phyloP scores from a whole-genome alignment of 2,797 vertebrate genomes.

The Catamblyrhynchus diadema region DNA sequence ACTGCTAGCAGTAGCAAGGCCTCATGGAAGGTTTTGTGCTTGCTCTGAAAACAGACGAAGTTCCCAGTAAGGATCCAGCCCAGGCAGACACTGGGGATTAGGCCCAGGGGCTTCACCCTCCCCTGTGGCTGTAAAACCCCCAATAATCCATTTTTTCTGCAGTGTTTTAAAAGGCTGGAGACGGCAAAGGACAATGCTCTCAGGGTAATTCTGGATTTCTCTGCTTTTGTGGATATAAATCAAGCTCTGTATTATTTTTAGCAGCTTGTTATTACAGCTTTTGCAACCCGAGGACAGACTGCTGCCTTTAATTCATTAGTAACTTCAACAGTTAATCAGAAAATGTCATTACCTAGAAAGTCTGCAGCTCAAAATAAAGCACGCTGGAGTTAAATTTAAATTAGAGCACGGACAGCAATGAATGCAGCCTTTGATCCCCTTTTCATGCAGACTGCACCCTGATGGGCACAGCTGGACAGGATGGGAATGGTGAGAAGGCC shows the following conservation, averaged over 20 bases:
- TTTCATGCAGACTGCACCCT: slow-evolving; percentile 60
- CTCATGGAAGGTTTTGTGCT: background rate
- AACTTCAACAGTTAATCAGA: slow-evolving; percentile 60
- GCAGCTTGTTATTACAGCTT: slow-evolving; percentile 26
- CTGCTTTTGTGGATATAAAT: background rate
- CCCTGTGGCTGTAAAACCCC: background rate
- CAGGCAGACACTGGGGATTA: background rate
- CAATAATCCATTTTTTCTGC: background rate
- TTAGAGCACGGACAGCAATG: slow-evolving; percentile 36
- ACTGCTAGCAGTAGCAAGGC: background rate
- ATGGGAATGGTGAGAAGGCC: slow-evolving; percentile 8
- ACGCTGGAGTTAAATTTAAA: slow-evolving; percentile 46
- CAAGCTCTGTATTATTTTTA: slow-evolving; percentile 5
- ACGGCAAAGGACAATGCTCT: background rate
- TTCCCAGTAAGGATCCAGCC: background rate
- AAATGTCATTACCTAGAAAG: slow-evolving; percentile 37
- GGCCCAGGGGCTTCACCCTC: background rate
- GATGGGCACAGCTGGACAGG: slow-evolving; percentile 63
- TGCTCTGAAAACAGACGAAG: background rate
- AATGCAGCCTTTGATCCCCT: slow-evolving; percentile 59
- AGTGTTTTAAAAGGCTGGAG: background rate
- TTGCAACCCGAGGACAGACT: slow-evolving; percentile 37
- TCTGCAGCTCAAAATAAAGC: slow-evolving; percentile 11
- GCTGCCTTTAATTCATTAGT: slow-evolving; percentile 33
- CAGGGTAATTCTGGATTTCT: background rate